Percentiles rank a stretch among this genome's conserved stretches.
These are phyloP conservation scores for Amia ocellicauda DNA, from an alignment of 2,113 vertebrate species.

Conservation along the genomic window DNA sequence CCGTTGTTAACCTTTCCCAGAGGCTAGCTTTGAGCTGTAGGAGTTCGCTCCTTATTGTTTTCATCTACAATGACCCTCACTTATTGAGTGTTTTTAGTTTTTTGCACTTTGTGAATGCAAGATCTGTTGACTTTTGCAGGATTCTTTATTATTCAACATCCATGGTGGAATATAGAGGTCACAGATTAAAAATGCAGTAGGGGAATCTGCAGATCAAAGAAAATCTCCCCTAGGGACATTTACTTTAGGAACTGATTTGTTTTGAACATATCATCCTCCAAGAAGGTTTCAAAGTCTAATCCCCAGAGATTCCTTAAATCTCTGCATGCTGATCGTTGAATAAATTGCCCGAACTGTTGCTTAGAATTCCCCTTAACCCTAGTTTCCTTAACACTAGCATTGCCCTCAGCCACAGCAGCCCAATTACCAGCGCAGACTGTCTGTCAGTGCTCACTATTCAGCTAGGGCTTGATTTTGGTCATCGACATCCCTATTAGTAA, in stretches of 20 bases:
- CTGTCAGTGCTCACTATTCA: background rate
- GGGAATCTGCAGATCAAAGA: conserved; percentile 6
- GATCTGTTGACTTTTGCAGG: background rate
- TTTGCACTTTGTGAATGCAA: no score
- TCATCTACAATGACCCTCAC: no score
- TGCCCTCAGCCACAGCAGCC: conserved; percentile 2
- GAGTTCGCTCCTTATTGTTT: no score
- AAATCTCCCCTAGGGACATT: background rate
- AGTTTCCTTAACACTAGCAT: background rate
- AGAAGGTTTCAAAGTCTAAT: conserved; percentile 12
- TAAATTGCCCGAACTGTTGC: conserved; percentile 7
- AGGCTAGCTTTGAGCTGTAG: no score
- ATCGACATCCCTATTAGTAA: conserved; percentile 11
- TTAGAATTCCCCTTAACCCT: conserved; percentile 11
- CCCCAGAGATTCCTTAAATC: conserved; percentile 13
- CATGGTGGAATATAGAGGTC: background rate
- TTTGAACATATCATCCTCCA: conserved; percentile 1
- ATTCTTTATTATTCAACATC: background rate
- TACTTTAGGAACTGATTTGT: conserved; percentile 10
- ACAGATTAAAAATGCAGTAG: background rate
- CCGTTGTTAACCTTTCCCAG: no score
- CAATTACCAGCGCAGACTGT: conserved; percentile 9
- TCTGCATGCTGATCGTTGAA: conserved; percentile 14
- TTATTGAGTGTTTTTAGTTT: no score
- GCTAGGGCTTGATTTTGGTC: background rate